Base-by-base conservation (phyloP, 1,140 invertebrate genomes). In the Hestina assimilis region DNA sequence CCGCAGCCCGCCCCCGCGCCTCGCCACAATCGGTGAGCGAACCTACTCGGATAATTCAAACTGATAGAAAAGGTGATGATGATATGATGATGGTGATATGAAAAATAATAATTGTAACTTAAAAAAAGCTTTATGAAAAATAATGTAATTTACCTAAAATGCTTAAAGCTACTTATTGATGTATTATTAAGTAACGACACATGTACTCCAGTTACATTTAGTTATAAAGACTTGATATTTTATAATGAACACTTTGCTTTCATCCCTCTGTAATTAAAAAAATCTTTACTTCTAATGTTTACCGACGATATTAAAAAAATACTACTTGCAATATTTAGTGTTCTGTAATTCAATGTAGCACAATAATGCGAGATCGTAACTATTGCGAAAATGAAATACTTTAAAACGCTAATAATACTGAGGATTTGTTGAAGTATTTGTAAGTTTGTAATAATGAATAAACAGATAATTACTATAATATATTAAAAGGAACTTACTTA, bases 1-100 rank as follows among this genome's bases (percentile, higher is more conserved):
- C 62, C 55, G 12, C 59, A 60, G 6, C 47, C 56, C 45, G n/a
- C 51, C 15, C 59, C 65, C 29, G 47, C 42, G 2, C 57, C 65
- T 2, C 59, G 73, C 7, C 64, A 72, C 9, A 74, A 75, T 59
- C 74, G 82, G 62, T 81, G 77, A 82, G 43, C 66, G 2, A 7
- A 4, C 26, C 9, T 7, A 15, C 29, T 19, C 20, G 21, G 19
- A 33, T 23, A 24, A 1, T 17, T 23, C 40, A 15, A 6, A 48
- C 20, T 33, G 7, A 7, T 35, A 19, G 4, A 38, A 19, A 38
- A 9, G 3, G 3, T 24, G 7, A 24, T 7, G 23, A 24, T 3
- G 7, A 24, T 7, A 3, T 24, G 23, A 24, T 4, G 3, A 24
- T 24, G 23, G 23, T 4, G 23, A 24, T 24, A 24, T 7, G 23